These are phyloP conservation scores for Heteronetta atricapilla DNA, from an alignment of 2,113 vertebrate genomes.

Conservation along the genomic window DNA sequence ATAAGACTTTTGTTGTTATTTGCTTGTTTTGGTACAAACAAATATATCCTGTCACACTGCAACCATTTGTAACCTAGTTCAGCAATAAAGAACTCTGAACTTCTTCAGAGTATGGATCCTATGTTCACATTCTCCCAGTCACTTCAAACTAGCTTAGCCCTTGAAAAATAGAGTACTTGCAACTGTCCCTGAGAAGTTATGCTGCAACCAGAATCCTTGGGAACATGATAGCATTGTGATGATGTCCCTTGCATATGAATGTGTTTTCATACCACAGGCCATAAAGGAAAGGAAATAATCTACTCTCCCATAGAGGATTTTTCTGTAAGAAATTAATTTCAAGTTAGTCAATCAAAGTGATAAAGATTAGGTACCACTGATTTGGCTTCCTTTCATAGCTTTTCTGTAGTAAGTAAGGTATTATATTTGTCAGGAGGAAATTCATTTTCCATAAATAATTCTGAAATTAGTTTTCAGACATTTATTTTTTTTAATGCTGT, in stretches of 20 bases:
- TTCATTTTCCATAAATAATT: not conserved
- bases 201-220: not conserved
- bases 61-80: not conserved
- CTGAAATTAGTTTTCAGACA: not conserved
- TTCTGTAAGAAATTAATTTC: not conserved
- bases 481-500: not conserved
- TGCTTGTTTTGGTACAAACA: not conserved
- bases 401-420: not conserved
- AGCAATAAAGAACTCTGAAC: not conserved
- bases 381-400: not conserved
- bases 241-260: not conserved
- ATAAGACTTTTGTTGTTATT: not conserved
- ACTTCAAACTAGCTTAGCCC: not conserved
- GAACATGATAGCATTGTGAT: not conserved
- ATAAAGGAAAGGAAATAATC: not conserved
- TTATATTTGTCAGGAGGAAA: not conserved
- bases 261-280: not conserved
- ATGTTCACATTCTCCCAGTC: not conserved
- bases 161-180: not conserved
- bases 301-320: not conserved
- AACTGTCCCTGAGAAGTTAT: not conserved
- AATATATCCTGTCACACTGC: not conserved
- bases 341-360: not conserved
- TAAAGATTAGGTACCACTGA: not conserved
- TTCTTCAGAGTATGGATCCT: not conserved